Base-by-base conservation (phyloP, 2,888 invertebrate genomes). In the Drosophila kuntzei region DNA sequence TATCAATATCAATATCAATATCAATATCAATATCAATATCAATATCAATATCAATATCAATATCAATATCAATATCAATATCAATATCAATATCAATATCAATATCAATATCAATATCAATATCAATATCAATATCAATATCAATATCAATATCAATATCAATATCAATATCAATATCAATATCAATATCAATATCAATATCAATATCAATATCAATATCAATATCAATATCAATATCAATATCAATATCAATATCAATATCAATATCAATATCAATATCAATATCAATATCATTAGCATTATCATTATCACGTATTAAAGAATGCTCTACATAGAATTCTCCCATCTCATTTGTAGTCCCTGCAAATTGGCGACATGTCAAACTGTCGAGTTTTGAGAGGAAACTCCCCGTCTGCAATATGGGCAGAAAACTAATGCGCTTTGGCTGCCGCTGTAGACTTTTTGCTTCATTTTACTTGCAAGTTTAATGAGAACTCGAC, bases 401-500 rank as follows among this genome's bases (percentile, higher is more conserved):
- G 16, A 41, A 2, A 3, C 16, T 44, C 27, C 14, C 14, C 0
- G 44, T 12, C 8, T 11, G 49, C 8, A 51, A 12, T 46, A 50
- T 47, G 43, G 41, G 39, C 43, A 44, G 34, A 39, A 53, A 65
- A 72, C 67, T 67, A 80, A 77, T 83, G 57, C 43, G 37, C 53
- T 50, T 20, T 9, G 39, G 36, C 27, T 58, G 53, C 50, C 60
- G 37, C 14, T 39, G 29, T 9, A 39, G 50, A 14, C 44, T 61
- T 74, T 78, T 71, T 67, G 50, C 55, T 67, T 57, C 41, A 62
- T 55, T 79, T 67, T 54, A 63, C 75, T 69, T 69, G 62, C 49
- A 61, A 78, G 67, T 76, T 81, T 76, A 87, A 84, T 84, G 79
- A 76, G 73, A 73, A 61, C 51, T 47, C 63, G 51, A 66, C 49